phyloP scores from a whole-genome alignment of 2,888 invertebrate genomes.

The Spisula subtruncata region DNA sequence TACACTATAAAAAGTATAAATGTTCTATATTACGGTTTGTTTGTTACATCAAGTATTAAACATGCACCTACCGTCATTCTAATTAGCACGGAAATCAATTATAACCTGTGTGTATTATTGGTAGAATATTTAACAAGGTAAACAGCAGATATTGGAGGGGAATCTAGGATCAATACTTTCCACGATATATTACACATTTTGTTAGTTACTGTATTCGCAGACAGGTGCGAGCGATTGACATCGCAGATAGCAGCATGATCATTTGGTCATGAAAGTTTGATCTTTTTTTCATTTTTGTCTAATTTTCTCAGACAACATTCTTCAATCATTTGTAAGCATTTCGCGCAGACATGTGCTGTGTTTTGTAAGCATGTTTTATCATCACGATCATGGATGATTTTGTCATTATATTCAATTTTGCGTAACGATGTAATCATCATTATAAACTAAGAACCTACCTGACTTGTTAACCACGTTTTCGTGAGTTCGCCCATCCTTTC shows the following conservation, averaged over 20 bases:
- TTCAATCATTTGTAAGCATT: neutral
- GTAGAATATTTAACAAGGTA: neutral
- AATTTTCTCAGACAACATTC: neutral
- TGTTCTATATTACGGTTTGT: too few relatives aligned
- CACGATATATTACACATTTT: neutral
- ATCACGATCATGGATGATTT: neutral
- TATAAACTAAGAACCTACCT: neutral
- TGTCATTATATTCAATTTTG: neutral
- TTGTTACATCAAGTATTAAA: too few relatives aligned
- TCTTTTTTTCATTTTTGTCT: neutral
- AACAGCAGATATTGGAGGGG: neutral
- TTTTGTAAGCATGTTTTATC: neutral
- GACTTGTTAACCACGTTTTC: too few relatives aligned
- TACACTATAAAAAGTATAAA: too few relatives aligned
- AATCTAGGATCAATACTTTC: neutral
- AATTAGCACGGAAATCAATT: constrained; percentile 3
- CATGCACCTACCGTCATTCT: neutral
- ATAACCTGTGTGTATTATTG: neutral
- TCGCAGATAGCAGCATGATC: neutral
- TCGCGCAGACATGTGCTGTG: neutral
- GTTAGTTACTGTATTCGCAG: neutral
- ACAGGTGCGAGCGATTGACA: neutral
- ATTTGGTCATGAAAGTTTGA: neutral
- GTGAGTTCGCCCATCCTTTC: neutral
- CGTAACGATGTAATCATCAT: neutral